A percentile compares a stretch with the other conserved stretches of the same genome.
Evolutionary conservation across 2,113 vertebrate genomes (phyloP).

Genomic region (Camelus bactrianus): DNA sequence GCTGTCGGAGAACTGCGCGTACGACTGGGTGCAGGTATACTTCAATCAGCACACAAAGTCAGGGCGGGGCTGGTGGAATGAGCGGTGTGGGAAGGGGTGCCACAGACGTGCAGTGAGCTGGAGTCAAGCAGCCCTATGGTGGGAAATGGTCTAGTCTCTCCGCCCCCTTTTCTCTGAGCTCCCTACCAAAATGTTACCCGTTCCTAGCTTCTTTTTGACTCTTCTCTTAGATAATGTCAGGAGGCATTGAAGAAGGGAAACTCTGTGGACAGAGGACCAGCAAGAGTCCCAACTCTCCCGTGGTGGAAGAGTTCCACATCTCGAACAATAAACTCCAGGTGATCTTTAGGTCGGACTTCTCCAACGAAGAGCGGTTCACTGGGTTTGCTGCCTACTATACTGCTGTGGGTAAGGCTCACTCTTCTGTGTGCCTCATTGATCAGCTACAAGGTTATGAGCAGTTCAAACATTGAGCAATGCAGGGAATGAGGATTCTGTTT

Average conservation of each 20-base stretch:
- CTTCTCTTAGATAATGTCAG: conserved; percentile 87
- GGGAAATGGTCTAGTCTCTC: not conserved
- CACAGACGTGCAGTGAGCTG: not conserved
- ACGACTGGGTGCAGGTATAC: conserved; percentile 93
- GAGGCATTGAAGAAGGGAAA: conserved; percentile 76
- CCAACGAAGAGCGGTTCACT: conserved; percentile 91
- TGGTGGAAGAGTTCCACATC: conserved; percentile 89
- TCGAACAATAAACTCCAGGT: conserved; percentile 88
- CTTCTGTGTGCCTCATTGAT: not conserved
- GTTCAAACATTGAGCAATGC: not conserved
- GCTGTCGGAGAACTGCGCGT: conserved; percentile 91
- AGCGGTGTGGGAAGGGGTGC: not conserved
- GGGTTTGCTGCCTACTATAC: conserved; percentile 94
- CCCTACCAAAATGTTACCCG: not conserved
- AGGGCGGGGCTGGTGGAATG: not conserved
- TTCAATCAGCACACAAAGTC: rapidly evolving
- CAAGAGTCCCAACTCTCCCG: conserved; percentile 77
- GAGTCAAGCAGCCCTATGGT: not conserved
- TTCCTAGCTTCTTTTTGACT: conserved; percentile 9
- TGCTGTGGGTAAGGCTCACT: conserved; percentile 88
- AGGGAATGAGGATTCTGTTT: not conserved
- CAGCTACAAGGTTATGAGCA: not conserved
- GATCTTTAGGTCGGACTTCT: conserved; percentile 93
- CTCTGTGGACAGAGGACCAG: conserved; percentile 90
- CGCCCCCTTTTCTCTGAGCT: not conserved